A percentile compares a stretch with the other conserved stretches of the same genome.
Evolutionary conservation across 2,888 invertebrate species (phyloP).

Genomic region (Gisinianus flammeolus): DNA sequence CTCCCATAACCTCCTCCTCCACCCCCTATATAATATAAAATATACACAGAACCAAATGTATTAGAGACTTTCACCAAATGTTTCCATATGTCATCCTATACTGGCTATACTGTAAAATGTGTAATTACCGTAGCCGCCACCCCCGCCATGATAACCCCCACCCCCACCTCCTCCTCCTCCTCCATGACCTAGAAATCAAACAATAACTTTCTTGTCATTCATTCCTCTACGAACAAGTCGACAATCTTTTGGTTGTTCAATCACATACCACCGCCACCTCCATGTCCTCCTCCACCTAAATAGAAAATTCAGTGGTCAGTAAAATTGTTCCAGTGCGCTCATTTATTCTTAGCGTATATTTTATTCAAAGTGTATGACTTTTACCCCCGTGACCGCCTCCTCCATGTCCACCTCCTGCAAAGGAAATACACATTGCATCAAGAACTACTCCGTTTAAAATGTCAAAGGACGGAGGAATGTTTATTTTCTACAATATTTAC

Average conservation of each 20-base stretch:
- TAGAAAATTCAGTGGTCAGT: background rate
- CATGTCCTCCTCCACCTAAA: slow-evolving; percentile 18
- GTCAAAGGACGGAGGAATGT: too few species aligned
- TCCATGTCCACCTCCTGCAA: slow-evolving; percentile 24
- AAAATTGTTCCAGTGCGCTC: too few species aligned
- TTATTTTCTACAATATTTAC: background rate
- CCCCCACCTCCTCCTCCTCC: slow-evolving; percentile 22
- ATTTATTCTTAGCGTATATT: too few species aligned
- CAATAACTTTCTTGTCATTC: background rate
- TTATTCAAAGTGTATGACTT: too few species aligned
- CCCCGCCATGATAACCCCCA: slow-evolving; percentile 18
- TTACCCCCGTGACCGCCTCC: slow-evolving; percentile 26
- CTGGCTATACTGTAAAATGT: too few species aligned
- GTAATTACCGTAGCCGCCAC: slow-evolving; percentile 14
- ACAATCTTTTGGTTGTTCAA: background rate
- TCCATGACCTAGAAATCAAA: background rate
- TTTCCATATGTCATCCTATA: too few species aligned
- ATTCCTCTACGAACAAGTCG: background rate
- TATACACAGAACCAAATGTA: background rate
- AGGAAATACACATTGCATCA: background rate
- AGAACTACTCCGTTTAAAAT: background rate
- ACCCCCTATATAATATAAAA: background rate
- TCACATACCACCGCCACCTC: background rate
- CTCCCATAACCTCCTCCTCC: slow-evolving; percentile 14
- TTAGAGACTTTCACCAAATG: background rate